A percentile compares a stretch with the other conserved stretches of the same genome.
phyloP scores from a whole-genome alignment of 2,113 vertebrate species.

The Rhea pennata region DNA sequence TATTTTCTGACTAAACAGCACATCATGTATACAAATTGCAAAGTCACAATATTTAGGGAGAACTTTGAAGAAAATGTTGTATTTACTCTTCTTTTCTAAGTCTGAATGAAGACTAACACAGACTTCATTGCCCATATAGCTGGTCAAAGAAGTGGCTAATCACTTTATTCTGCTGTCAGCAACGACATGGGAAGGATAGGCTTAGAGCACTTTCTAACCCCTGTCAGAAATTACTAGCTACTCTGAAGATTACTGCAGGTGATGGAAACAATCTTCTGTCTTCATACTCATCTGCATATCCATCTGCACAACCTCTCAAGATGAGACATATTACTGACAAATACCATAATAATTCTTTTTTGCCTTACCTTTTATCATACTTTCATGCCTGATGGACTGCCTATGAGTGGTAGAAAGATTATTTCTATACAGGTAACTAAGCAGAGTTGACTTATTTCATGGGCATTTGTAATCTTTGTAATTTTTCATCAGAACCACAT shows the following conservation, averaged over 20 bases:
- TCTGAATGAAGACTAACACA: background rate
- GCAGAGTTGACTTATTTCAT: conserved; percentile 30
- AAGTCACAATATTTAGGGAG: background rate
- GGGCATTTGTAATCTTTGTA: conserved; percentile 32
- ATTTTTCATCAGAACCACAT: conserved; percentile 29
- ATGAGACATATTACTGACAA: conserved; percentile 66
- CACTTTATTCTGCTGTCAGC: conserved; percentile 26
- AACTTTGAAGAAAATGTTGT: background rate
- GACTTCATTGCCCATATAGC: background rate
- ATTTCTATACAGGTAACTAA: conserved; percentile 19
- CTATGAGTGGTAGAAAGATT: conserved; percentile 18
- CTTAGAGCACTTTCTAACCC: conserved; percentile 24
- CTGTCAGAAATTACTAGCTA: conserved; percentile 54
- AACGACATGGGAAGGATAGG: background rate
- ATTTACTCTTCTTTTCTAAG: background rate
- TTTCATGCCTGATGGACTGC: conserved; percentile 54
- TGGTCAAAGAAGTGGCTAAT: background rate
- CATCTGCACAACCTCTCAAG: conserved; percentile 63
- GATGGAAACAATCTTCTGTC: conserved; percentile 59
- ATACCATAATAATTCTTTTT: conserved; percentile 59
- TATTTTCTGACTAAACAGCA: background rate
- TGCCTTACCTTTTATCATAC: conserved; percentile 31
- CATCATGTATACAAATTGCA: background rate
- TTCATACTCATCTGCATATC: conserved; percentile 62
- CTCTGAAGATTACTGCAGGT: conserved; percentile 66